Evolutionary conservation across 2,888 invertebrate genomes (phyloP).

Genomic region (Sesia apiformis): DNA sequence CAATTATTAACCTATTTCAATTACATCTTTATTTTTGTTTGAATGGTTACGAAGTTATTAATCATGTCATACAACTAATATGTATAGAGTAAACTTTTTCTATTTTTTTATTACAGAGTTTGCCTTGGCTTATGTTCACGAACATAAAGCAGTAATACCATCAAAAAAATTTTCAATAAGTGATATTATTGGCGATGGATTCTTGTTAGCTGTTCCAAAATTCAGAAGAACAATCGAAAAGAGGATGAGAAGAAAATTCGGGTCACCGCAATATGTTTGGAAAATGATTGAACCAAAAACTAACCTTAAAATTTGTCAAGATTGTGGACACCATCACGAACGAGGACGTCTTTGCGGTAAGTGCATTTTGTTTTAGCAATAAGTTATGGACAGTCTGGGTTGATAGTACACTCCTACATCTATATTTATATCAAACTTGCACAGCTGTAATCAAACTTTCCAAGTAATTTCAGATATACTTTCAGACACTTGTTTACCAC

Average conservation of each 20-base stretch:
- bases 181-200: slow-evolving; percentile 81
- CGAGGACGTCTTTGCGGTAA: slow-evolving; percentile 87
- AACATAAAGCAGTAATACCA: slow-evolving; percentile 17
- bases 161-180: slow-evolving; percentile 68
- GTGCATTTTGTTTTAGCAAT: slow-evolving; percentile 18
- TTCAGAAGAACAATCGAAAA: slow-evolving; percentile 84
- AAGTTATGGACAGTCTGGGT: too few relatives aligned
- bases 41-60: neutral
- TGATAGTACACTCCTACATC: too few relatives aligned
- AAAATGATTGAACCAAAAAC: slow-evolving; percentile 83
- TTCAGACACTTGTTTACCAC: too few relatives aligned
- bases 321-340: slow-evolving; percentile 91
- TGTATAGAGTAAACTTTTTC: too few relatives aligned
- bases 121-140: slow-evolving; percentile 41
- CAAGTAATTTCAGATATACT: too few relatives aligned
- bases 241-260: slow-evolving; percentile 82
- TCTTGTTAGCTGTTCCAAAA: slow-evolving; percentile 89
- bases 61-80: neutral
- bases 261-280: slow-evolving; percentile 77
- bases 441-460: too few relatives aligned
- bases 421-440: too few relatives aligned
- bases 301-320: slow-evolving; percentile 82
- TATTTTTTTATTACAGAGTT: slow-evolving; percentile 34
- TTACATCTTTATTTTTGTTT: neutral
- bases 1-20: neutral